phyloP scores from a whole-genome alignment of 2,888 invertebrate genomes.

The Bembecia ichneumoniformis region DNA sequence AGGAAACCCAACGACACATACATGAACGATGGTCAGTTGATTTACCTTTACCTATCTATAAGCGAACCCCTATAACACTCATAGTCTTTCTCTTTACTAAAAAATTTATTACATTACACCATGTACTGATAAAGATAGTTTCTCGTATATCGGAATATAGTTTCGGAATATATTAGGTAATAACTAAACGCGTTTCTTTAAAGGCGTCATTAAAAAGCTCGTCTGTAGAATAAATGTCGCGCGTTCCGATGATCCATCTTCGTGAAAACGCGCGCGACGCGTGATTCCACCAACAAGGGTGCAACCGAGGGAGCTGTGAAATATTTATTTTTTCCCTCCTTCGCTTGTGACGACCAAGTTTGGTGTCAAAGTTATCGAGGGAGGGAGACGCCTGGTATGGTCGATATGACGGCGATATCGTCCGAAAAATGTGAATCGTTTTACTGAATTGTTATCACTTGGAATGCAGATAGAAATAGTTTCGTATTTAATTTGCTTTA shows the following conservation, averaged over 20 bases:
- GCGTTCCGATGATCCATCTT: constrained; percentile 60
- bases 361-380: constrained; percentile 38
- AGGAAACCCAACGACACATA: no score
- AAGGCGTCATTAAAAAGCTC: constrained; percentile 19
- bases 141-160: no score
- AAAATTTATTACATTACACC: no score
- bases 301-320: constrained; percentile 43
- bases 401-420: neutral
- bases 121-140: no score
- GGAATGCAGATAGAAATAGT: neutral
- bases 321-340: constrained; percentile 60
- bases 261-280: constrained; percentile 64
- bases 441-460: neutral
- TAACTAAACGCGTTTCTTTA: neutral
- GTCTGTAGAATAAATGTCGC: constrained; percentile 28
- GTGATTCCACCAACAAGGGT: constrained; percentile 68
- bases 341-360: constrained; percentile 38
- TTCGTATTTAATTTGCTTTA: neutral
- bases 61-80: no score
- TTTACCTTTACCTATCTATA: no score
- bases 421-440: neutral
- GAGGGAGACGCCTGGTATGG: neutral
- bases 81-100: no score
- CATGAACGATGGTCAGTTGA: no score
- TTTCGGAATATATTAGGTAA: neutral